Evolutionary conservation across 92 coral and sea anemone genomes (phyloP), one percentile per base, ranked within the genome.

Genomic region (Bergia puertoricense): DNA sequence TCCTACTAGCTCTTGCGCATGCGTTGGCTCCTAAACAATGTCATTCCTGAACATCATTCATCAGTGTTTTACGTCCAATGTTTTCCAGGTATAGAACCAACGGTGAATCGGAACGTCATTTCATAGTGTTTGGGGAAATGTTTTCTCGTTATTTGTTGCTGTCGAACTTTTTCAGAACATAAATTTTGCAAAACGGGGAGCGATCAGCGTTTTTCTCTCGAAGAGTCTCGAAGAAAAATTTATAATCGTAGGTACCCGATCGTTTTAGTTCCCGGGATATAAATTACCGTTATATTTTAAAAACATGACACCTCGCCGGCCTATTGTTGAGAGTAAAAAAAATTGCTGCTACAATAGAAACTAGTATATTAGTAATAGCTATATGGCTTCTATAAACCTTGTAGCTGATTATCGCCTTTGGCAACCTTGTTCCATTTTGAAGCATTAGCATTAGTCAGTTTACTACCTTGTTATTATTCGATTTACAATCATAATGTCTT

Each of bases 371-470:
- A 30, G 30, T 30, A 30, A 30, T 30, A 30, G 30, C 30, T 30
- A 30, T 30, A 30, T 4, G 54, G 8, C 54, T 48, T 16, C n/a
- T 62, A 3, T 18, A 62, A 62, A 62, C 20, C n/a, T 62, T 62
- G 6, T 38, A 39, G 45, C 45, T 40, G 22, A 39, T 42, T 74
- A 74, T 76, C 2, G 80, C 80, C 80, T 40, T 41, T 76, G 80
- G 80, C 54, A 76, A 20, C 80, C 16, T 76, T 76, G 80, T 76
- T 76, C 80, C 46, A 76, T 5, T 1, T 15, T 16, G 80, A 76
- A 16, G 18, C 80, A 76, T 30, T 30, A 30, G 30, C 30, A 30
- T 30, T 30, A 30, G 30, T 30, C n/a, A n/a, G n/a, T 30, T 30
- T 30, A 30, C 30, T 30, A 30, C 30, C 30, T 30, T 30, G 30